A percentile compares a stretch with the other conserved stretches of the same genome.
These are phyloP conservation scores for Marcusenius ussheri DNA, from an alignment of 2,113 vertebrate species.

Conservation along the genomic window DNA sequence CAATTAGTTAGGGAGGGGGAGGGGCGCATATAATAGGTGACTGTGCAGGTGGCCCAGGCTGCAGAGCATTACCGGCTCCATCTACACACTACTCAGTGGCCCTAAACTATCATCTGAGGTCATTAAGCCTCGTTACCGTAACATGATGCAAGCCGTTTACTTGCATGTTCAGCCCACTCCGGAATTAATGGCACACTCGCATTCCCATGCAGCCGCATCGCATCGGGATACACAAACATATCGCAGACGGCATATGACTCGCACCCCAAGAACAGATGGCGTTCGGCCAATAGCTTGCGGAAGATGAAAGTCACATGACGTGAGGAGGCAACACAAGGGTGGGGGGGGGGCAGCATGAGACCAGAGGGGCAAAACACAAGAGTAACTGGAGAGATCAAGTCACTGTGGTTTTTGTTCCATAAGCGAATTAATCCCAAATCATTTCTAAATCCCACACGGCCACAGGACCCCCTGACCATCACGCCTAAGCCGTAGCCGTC, in stretches of 20 bases:
- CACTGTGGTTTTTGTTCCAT: background rate
- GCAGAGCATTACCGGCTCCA: background rate
- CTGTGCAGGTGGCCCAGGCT: background rate
- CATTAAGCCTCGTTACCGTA: background rate
- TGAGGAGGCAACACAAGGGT: background rate
- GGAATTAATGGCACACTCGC: background rate
- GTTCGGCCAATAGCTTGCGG: background rate
- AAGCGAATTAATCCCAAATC: background rate
- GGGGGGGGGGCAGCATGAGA: background rate
- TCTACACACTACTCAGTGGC: background rate
- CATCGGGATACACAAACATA: background rate
- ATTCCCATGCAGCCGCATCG: background rate
- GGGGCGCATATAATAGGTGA: background rate
- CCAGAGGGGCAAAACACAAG: too few relatives aligned
- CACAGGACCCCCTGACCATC: background rate
- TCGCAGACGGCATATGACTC: background rate
- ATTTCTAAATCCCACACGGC: background rate
- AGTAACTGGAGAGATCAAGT: background rate
- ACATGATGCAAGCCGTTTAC: background rate
- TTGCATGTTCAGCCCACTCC: background rate
- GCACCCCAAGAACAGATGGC: background rate
- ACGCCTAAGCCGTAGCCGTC: too few relatives aligned
- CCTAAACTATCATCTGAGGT: background rate
- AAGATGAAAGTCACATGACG: background rate
- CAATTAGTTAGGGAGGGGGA: background rate